These are phyloP conservation scores for Tachina fera DNA, from an alignment of 2,888 invertebrate species.

Conservation along the genomic window DNA sequence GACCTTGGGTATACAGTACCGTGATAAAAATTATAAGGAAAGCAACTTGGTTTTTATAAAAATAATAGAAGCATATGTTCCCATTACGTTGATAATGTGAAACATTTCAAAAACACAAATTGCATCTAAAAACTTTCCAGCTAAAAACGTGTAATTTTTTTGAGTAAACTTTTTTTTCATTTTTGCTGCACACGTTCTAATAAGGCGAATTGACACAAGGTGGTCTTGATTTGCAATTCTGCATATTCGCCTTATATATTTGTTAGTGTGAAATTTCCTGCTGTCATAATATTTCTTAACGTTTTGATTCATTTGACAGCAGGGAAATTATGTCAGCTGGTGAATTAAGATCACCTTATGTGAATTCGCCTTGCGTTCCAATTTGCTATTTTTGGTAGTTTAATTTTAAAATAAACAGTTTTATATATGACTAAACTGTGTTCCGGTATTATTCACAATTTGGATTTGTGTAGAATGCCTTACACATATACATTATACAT, in stretches of 20 bases:
- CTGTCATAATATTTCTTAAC: no score
- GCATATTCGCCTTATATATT: no score
- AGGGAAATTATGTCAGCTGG: no score
- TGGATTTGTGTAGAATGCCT: not conserved
- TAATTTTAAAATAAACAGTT: not conserved
- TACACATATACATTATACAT: no score
- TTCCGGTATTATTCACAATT: not conserved
- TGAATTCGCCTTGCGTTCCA: no score
- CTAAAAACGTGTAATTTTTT: not conserved
- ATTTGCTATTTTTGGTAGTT: not conserved
- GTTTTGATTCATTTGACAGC: no score
- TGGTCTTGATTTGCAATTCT: no score
- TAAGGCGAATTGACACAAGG: no score
- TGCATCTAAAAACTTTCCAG: conserved; percentile 21
- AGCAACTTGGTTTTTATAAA: not conserved
- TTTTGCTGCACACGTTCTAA: not conserved
- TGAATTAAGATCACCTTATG: no score
- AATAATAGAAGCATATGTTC: conserved; percentile 27
- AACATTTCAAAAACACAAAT: conserved; percentile 49
- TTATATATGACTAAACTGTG: not conserved
- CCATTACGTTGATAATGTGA: conserved; percentile 19
- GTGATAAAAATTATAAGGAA: not conserved
- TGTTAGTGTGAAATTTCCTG: no score
- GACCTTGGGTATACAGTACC: no score
- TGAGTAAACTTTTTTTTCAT: not conserved